A percentile compares a stretch with the other conserved stretches of the same genome.
phyloP scores from a whole-genome alignment of 1,140 invertebrate genomes.

The Drosophila rufa region DNA sequence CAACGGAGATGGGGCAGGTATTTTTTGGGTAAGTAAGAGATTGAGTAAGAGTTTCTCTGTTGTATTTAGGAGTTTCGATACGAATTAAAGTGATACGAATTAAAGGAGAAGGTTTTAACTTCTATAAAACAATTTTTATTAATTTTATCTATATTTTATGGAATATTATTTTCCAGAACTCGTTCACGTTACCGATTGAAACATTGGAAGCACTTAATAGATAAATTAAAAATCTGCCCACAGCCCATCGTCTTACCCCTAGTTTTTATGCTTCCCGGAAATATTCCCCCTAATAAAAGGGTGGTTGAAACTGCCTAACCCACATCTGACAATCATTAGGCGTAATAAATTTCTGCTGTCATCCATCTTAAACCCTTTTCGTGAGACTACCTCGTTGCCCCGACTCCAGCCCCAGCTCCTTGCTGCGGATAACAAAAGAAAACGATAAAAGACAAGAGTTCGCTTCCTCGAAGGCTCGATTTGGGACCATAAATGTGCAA shows the following conservation, averaged over 20 bases:
- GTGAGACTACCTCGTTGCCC: not conserved
- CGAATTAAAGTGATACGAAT: too few species aligned
- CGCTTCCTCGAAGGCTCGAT: slow-evolving; percentile 56
- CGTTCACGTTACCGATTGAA: not conserved
- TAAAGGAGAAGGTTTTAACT: too few species aligned
- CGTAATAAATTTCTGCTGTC: slow-evolving; percentile 59
- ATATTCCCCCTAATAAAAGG: not conserved
- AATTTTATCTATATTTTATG: too few species aligned
- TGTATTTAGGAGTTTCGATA: too few species aligned
- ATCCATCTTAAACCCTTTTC: slow-evolving; percentile 42
- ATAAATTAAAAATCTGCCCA: not conserved
- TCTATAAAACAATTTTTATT: too few species aligned
- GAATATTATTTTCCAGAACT: too few species aligned
- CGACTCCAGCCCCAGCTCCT: not conserved
- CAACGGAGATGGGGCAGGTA: not conserved
- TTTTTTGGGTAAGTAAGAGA: not conserved
- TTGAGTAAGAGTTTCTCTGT: too few species aligned
- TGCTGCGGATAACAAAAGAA: slow-evolving; percentile 53
- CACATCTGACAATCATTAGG: slow-evolving; percentile 49
- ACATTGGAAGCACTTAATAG: not conserved
- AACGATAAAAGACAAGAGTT: slow-evolving; percentile 64
- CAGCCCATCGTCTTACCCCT: too few species aligned
- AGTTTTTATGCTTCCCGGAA: not conserved
- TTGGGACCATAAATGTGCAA: slow-evolving; percentile 69
- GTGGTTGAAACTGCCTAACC: slow-evolving; percentile 29